A percentile compares a stretch with the other conserved stretches of the same genome.
phyloP scores from a whole-genome alignment of 2,797 vertebrate species.

The Siniperca scherzeri region DNA sequence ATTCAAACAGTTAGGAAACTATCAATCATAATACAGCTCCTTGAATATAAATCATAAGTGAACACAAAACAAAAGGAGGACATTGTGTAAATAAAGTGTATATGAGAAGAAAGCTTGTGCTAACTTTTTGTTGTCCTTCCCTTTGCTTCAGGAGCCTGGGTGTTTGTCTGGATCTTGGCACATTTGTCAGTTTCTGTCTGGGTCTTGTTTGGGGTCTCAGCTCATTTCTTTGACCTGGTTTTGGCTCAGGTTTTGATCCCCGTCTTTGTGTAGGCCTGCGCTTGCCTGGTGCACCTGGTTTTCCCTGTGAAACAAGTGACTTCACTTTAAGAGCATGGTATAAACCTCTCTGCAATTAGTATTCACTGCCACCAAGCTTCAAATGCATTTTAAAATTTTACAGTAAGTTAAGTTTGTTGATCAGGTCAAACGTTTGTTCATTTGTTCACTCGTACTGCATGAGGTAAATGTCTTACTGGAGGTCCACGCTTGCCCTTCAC shows the following conservation, averaged over 20 bases:
- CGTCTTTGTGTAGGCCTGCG: slow-evolving; percentile 18
- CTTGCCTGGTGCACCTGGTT: slow-evolving; percentile 73
- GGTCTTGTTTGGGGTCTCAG: slow-evolving; percentile 21
- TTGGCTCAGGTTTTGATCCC: slow-evolving; percentile 19
- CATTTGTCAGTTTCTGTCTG: not conserved
- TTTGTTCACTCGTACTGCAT: not conserved
- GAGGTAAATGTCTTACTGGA: slow-evolving; percentile 72
- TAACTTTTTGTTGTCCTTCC: slow-evolving; percentile 73
- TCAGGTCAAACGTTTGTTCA: slow-evolving; percentile 5
- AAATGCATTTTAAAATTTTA: not conserved
- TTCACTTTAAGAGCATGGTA: not conserved
- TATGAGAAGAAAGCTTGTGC: slow-evolving; percentile 58
- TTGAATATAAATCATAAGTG: not conserved
- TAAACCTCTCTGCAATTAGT: not conserved
- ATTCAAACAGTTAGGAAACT: not conserved
- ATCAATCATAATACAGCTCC: not conserved
- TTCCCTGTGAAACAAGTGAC: slow-evolving; percentile 74
- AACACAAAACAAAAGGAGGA: not conserved
- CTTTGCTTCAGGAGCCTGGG: slow-evolving; percentile 5
- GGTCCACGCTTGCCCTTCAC: slow-evolving; percentile 78
- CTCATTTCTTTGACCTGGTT: slow-evolving; percentile 6
- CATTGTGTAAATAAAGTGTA: slow-evolving; percentile 6
- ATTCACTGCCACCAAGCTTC: not conserved
- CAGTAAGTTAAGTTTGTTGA: not conserved
- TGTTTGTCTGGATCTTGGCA: not conserved